Conservation (phyloP, 1,140 invertebrate genomes). For the Anastrepha obliqua region DNA sequence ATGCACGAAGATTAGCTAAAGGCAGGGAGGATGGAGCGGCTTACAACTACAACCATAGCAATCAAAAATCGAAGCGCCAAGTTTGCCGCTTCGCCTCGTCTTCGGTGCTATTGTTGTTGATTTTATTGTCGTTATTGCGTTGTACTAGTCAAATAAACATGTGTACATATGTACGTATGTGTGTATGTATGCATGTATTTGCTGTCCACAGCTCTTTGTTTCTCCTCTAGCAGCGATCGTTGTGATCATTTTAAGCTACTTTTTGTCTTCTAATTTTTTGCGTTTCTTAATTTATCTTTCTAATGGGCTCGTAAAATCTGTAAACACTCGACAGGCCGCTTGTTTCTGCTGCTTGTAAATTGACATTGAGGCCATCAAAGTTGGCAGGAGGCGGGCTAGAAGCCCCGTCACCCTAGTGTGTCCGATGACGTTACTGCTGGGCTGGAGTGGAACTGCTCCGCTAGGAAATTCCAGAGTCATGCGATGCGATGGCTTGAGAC, state of each 20-base stretch:
- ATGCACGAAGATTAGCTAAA: not conserved
- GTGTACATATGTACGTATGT: not conserved
- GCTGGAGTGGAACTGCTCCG: not conserved
- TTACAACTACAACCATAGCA: not conserved
- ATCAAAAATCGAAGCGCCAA: slow-evolving; percentile 27
- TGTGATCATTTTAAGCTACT: not conserved
- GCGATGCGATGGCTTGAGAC: too few species aligned
- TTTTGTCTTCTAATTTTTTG: not conserved
- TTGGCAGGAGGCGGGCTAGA: not conserved
- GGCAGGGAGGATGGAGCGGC: not conserved
- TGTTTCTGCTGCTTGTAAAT: not conserved
- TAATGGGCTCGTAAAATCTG: slow-evolving; percentile 55
- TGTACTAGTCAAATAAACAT: not conserved
- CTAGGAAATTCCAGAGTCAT: not conserved
- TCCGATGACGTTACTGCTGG: not conserved
- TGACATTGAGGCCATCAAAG: slow-evolving; percentile 23
- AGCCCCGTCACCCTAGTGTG: not conserved
- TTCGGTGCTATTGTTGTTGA: not conserved
- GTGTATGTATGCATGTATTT: not conserved
- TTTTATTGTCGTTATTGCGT: not conserved
- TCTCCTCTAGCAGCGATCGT: not conserved
- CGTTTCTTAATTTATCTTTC: slow-evolving; percentile 52
- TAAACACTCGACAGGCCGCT: not conserved
- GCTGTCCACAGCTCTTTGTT: not conserved
- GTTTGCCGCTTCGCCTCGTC: not conserved